A percentile compares a stretch with the other conserved stretches of the same genome.
Evolutionary conservation across 1,140 invertebrate genomes (phyloP).

Genomic region (Drosophila murphyi): DNA sequence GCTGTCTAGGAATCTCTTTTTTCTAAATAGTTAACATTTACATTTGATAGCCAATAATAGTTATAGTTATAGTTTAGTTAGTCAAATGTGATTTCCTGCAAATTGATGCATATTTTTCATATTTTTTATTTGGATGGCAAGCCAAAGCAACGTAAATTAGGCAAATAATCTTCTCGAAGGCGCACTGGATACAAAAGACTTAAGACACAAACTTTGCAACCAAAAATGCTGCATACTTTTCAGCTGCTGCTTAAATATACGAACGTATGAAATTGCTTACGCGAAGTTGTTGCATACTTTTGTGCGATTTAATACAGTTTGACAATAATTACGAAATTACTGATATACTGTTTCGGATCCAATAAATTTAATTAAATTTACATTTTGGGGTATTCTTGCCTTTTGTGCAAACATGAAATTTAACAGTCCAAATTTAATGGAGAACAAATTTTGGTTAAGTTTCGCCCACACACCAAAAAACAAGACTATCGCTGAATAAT

Average conservation of each 20-base stretch:
- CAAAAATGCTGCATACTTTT: constrained; percentile 37
- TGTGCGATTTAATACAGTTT: not conserved
- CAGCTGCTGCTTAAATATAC: not conserved
- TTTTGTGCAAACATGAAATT: constrained; percentile 56
- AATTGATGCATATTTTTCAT: too few species aligned
- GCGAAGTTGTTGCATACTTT: constrained; percentile 34
- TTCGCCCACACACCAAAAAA: constrained; percentile 40
- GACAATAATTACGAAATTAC: not conserved
- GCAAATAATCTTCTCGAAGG: not conserved
- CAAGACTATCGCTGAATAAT: constrained; percentile 21
- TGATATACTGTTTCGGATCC: too few species aligned
- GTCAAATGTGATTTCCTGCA: not conserved
- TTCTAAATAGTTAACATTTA: too few species aligned
- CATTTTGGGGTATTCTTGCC: not conserved
- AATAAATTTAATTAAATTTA: too few species aligned
- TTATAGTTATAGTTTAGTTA: too few species aligned
- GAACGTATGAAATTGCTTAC: not conserved
- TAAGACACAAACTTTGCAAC: constrained; percentile 49
- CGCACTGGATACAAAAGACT: constrained; percentile 53
- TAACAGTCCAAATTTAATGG: constrained; percentile 16
- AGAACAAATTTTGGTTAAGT: constrained; percentile 27
- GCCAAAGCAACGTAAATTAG: not conserved
- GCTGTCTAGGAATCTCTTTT: too few species aligned
- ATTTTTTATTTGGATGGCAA: not conserved
- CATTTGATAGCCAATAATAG: too few species aligned